phyloP scores from a whole-genome alignment of 2,888 invertebrate genomes.

The Stenoptilia bipunctidactyla region DNA sequence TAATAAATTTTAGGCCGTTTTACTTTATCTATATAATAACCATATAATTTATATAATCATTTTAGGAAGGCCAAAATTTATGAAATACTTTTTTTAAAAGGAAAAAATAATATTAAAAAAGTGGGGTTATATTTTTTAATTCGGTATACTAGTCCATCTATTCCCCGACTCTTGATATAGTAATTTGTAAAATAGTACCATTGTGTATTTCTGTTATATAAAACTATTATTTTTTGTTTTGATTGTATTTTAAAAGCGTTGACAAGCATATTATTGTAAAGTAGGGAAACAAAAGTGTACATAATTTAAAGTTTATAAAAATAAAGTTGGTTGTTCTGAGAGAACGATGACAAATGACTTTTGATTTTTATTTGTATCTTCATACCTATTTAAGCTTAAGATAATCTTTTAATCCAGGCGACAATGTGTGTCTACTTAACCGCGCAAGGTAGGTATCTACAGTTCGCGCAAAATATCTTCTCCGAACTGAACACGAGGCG shows the following conservation, averaged over 20 bases:
- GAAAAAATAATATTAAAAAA: constrained; percentile 29
- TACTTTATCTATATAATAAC: constrained; percentile 23
- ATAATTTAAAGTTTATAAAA: constrained; percentile 71
- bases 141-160: constrained; percentile 63
- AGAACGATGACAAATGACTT: constrained; percentile 25
- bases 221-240: constrained; percentile 44
- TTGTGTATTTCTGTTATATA: constrained; percentile 62
- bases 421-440: too few relatives aligned
- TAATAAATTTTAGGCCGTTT: constrained; percentile 48
- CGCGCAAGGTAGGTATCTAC: too few relatives aligned
- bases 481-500: too few relatives aligned
- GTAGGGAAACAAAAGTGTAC: constrained; percentile 64
- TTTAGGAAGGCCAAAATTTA: constrained; percentile 48
- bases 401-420: too few relatives aligned
- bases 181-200: constrained; percentile 37
- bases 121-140: constrained; percentile 61
- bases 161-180: constrained; percentile 46
- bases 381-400: too few relatives aligned
- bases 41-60: constrained; percentile 26
- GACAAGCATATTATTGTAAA: constrained; percentile 66
- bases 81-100: constrained; percentile 45
- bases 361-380: not conserved
- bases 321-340: constrained; percentile 64
- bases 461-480: too few relatives aligned
- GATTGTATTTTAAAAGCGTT: constrained; percentile 69